Conservation (phyloP, 2,113 vertebrate genomes). For the Silurus meridionalis region DNA sequence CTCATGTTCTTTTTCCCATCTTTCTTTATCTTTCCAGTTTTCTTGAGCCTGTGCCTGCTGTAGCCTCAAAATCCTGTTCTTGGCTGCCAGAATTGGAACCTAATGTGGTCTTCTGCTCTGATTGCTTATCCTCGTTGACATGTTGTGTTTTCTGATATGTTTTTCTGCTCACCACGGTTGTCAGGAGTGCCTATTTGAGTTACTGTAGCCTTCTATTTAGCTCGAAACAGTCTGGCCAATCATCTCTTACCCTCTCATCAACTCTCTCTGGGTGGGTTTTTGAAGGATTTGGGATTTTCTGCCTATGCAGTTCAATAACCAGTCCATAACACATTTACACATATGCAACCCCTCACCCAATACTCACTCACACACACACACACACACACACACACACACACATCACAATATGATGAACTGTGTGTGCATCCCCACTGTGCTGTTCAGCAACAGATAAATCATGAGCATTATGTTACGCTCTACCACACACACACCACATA, state of each 20-base stretch:
- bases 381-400: constrained; percentile 24
- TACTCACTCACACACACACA: constrained; percentile 24
- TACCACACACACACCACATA: constrained; percentile 22
- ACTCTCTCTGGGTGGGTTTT: neutral
- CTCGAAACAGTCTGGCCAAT: neutral
- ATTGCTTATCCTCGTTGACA: neutral
- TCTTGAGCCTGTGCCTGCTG: neutral
- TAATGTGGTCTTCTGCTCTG: neutral
- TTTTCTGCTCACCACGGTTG: neutral
- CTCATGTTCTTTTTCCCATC: neutral
- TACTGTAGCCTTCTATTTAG: neutral
- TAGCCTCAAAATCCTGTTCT: neutral
- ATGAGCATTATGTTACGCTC: constrained; percentile 40
- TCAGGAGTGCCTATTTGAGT: neutral
- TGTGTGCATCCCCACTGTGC: constrained; percentile 38
- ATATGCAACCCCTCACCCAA: neutral
- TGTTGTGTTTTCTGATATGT: neutral
- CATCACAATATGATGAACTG: constrained; percentile 44
- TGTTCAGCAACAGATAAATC: constrained; percentile 48
- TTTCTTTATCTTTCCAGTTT: neutral
- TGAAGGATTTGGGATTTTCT: neutral
- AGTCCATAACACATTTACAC: neutral
- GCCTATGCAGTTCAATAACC: neutral
- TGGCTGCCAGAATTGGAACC: neutral
- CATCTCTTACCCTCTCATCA: neutral